These are phyloP conservation scores for Thinocorus orbignyianus DNA, from an alignment of 2,113 vertebrate genomes.

Conservation along the genomic window DNA sequence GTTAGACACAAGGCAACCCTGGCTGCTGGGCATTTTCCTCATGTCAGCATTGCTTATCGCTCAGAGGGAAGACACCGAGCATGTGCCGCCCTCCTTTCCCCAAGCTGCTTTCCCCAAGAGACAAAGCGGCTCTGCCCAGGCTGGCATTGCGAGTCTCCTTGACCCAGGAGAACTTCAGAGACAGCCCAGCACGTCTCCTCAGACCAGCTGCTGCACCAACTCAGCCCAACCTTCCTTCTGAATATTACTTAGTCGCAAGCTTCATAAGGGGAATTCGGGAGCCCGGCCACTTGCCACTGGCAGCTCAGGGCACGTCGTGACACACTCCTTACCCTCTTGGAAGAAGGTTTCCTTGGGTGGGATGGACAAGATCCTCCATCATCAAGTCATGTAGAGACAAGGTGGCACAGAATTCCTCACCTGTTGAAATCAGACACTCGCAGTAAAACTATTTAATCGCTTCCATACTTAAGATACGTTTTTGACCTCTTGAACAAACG, in stretches of 20 bases:
- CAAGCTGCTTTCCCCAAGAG: neutral
- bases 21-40: neutral
- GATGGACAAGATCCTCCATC: neutral
- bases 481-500: neutral
- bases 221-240: neutral
- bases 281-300: accelerated
- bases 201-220: neutral
- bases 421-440: neutral
- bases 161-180: neutral
- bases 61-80: neutral
- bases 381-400: neutral
- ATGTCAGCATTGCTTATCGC: neutral
- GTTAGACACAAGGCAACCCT: neutral
- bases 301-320: neutral
- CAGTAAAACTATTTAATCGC: neutral
- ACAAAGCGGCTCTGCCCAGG: neutral
- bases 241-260: accelerated
- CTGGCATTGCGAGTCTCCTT: neutral
- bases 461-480: neutral
- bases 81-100: neutral
- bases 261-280: neutral
- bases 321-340: neutral
- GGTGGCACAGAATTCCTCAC: neutral
- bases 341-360: neutral
- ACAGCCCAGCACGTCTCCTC: neutral